Conservation (phyloP, 2,797 vertebrate species). For the Neostethus bicornis region DNA sequence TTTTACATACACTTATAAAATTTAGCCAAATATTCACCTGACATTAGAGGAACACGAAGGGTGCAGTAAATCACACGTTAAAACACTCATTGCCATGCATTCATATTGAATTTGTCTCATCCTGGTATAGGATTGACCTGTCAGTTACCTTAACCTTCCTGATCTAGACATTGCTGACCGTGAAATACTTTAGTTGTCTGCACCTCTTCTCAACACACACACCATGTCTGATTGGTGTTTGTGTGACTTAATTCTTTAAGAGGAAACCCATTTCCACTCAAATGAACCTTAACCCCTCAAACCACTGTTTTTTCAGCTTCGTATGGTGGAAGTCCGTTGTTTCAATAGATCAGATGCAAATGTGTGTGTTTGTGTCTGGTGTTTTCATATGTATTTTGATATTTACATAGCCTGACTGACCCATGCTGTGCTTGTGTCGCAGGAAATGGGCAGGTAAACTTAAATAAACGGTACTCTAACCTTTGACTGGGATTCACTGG, state of each 20-base stretch:
- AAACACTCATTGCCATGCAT: conserved; percentile 8
- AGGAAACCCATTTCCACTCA: conserved; percentile 61
- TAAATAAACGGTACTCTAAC: conserved; percentile 57
- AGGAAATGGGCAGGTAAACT: conserved; percentile 74
- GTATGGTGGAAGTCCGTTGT: conserved; percentile 65
- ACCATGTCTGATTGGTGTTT: conserved; percentile 49
- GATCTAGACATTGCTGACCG: conserved; percentile 55
- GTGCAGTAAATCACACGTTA: conserved; percentile 24
- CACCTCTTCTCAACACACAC: conserved; percentile 44
- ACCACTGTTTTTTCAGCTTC: conserved; percentile 76
- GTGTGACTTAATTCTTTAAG: conserved; percentile 61
- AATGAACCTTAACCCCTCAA: conserved; percentile 54
- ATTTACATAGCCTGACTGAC: conserved; percentile 59
- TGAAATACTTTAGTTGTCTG: conserved; percentile 59
- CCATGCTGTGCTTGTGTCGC: conserved; percentile 49
- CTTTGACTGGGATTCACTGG: conserved; percentile 56
- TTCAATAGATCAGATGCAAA: conserved; percentile 54
- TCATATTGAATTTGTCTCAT: conserved; percentile 15
- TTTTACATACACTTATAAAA: conserved; percentile 29
- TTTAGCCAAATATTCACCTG: conserved; percentile 38
- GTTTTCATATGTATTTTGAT: conserved; percentile 50
- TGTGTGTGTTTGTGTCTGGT: conserved; percentile 33
- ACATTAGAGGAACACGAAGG: conserved; percentile 37
- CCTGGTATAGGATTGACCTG: conserved; percentile 31
- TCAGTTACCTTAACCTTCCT: conserved; percentile 48